Evolutionary conservation across 1,140 invertebrate genomes (phyloP), one percentile per base, ranked within the genome.

Genomic region (Hirudo medicinalis): DNA sequence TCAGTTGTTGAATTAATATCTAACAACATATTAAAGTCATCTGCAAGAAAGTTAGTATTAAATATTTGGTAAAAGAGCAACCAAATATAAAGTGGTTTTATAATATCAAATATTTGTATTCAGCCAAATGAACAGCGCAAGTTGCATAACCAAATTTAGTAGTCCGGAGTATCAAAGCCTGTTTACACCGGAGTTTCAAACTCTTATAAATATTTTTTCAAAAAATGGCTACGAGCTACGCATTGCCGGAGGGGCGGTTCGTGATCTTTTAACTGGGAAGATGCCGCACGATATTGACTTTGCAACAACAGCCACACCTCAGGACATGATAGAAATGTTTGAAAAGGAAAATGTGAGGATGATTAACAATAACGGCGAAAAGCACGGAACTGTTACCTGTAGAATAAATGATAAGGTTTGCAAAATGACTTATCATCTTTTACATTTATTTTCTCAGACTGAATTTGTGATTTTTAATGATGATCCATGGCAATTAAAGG

Each of bases 371-470:
- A 92, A 89, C 76, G 96, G 96, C 17, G 93, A 97, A 82, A 92
- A 90, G 77, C 97, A 99, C 86, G 96, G 96, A 0, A 99, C 97
- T 4, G 90, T 99, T 69, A 98, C 95, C n/a, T 87, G 91, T 6
- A 85, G 96, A 73, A 92, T 99, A 57, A 92, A 98, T 83, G 90
- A 97, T 76, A 91, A 89, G 80, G 89, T 92, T 83, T 93, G 92
- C 82, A 94, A 84, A 84, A 91, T 20, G 67, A 54, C 66, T 11
- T 22, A 53, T 25, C 29, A 40, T 36, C 32, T 36, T 36, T 36
- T 36, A 36, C 2, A 36, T 2, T 70, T 2, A 11, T 27, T 63
- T 53, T 20, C 40, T 25, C 11, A 0, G 6, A 15, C 29, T 32
- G 57, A 22, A 63, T 25, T 63, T 32, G 27, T 32, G 15, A 32